A percentile compares a stretch with the other conserved stretches of the same genome.
These are phyloP conservation scores for Garra rufa DNA, from an alignment of 2,113 vertebrate species.

Conservation along the genomic window DNA sequence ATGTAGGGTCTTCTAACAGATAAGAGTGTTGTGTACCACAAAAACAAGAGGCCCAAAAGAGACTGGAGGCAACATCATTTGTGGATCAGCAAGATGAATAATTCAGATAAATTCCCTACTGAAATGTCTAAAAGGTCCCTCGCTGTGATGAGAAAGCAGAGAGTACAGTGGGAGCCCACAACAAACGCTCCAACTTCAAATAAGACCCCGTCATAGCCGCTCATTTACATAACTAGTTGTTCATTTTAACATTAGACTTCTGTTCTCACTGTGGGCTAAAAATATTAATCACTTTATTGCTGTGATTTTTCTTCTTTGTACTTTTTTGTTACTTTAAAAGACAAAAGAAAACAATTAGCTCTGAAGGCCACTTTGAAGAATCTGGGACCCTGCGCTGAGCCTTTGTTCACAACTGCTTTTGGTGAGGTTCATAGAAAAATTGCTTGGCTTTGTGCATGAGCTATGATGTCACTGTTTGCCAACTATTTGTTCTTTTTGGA, in stretches of 20 bases:
- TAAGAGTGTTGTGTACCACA: constrained; percentile 39
- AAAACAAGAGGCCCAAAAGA: constrained; percentile 70
- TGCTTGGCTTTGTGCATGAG: constrained; percentile 44
- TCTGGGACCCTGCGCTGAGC: constrained; percentile 28
- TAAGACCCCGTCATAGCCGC: constrained; percentile 68
- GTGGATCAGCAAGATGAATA: constrained; percentile 77
- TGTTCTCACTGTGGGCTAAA: constrained; percentile 62
- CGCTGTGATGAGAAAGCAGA: constrained; percentile 73
- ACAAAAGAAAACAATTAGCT: constrained; percentile 69
- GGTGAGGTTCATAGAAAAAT: constrained; percentile 55
- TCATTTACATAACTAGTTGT: constrained; percentile 76
- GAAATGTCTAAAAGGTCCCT: constrained; percentile 79
- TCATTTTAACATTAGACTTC: constrained; percentile 71
- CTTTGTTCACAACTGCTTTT: constrained; percentile 56
- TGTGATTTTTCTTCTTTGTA: constrained; percentile 52
- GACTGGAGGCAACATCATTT: constrained; percentile 71
- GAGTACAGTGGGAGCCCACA: constrained; percentile 73
- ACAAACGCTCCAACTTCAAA: constrained; percentile 77
- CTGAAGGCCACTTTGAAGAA: constrained; percentile 59
- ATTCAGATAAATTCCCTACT: constrained; percentile 76
- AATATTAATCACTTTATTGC: constrained; percentile 63
- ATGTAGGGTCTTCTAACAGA: constrained; percentile 18
- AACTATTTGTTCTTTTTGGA: background rate
- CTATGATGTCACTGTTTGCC: constrained; percentile 12
- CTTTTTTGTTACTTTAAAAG: constrained; percentile 61